Evolutionary conservation across 2,888 invertebrate species (phyloP).

Genomic region (Pachydiplax longipennis): DNA sequence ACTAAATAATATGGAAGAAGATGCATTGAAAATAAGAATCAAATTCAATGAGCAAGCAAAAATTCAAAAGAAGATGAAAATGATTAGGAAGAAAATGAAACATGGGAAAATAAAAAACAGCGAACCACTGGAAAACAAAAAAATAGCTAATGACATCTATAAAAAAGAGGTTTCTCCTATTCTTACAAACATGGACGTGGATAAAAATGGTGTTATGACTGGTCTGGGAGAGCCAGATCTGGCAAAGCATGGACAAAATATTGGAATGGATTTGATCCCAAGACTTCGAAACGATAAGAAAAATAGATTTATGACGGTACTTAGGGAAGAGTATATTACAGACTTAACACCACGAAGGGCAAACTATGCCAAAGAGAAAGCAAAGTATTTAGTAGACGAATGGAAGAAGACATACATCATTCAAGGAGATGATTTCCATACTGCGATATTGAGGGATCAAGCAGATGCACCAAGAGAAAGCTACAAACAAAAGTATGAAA

Average conservation of each 20-base stretch:
- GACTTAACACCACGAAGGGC: not conserved
- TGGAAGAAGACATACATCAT: not conserved
- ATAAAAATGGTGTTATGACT: not conserved
- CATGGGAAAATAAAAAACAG: not conserved
- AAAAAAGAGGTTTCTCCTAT: not conserved
- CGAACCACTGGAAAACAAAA: not conserved
- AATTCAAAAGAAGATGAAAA: not conserved
- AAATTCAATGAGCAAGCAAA: not conserved
- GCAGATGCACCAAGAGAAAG: not conserved
- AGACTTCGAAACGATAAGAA: not conserved
- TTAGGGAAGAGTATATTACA: not conserved
- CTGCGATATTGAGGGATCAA: not conserved
- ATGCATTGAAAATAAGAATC: not conserved
- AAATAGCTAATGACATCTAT: not conserved
- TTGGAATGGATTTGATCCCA: not conserved
- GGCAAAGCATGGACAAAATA: too few species aligned
- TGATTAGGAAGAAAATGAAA: not conserved
- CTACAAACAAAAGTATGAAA: not conserved
- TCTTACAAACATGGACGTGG: not conserved
- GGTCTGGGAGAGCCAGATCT: too few species aligned
- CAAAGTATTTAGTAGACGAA: not conserved
- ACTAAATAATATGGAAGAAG: conserved; percentile 6
- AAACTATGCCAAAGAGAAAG: not conserved
- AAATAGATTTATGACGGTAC: not conserved
- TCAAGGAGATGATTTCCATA: not conserved